A percentile compares a stretch with the other conserved stretches of the same genome.
These are phyloP conservation scores for Auanema freiburgensis DNA, from an alignment of 2,888 invertebrate species.

Conservation along the genomic window DNA sequence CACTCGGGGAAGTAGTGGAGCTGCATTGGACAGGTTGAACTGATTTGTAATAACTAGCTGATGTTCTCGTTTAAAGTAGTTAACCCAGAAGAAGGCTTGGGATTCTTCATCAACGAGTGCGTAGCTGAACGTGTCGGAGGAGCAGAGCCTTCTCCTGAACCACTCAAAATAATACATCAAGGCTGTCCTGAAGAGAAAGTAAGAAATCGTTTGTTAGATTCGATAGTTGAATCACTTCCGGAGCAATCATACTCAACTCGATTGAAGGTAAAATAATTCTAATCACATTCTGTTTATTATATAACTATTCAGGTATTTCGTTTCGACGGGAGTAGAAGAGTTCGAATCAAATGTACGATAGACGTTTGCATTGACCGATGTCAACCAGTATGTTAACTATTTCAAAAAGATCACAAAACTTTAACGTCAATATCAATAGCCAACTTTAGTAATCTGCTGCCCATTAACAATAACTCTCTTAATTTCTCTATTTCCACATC, in stretches of 20 bases:
- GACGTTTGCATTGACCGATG: constrained; percentile 60
- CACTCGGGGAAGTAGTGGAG: constrained; percentile 54
- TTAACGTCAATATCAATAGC: too few species aligned
- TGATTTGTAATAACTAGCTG: too few species aligned
- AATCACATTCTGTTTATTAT: not conserved
- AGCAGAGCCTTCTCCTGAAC: constrained; percentile 53
- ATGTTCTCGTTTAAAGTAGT: constrained; percentile 22
- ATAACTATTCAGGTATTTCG: constrained; percentile 45
- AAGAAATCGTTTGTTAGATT: constrained; percentile 49
- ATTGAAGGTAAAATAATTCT: constrained; percentile 44
- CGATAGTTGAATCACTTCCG: constrained; percentile 40
- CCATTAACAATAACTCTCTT: constrained; percentile 40
- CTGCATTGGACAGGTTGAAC: constrained; percentile 47
- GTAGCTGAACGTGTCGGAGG: constrained; percentile 62
- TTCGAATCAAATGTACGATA: constrained; percentile 58
- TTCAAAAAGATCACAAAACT: too few species aligned
- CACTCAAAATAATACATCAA: constrained; percentile 55
- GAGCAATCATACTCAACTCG: constrained; percentile 54
- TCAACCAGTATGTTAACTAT: constrained; percentile 47
- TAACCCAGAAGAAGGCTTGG: constrained; percentile 33
- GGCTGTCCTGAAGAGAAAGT: constrained; percentile 61
- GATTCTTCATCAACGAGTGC: constrained; percentile 61
- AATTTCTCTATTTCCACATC: constrained; percentile 58
- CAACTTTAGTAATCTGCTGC: too few species aligned
- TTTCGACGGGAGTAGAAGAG: constrained; percentile 62